Conservation (phyloP, 2,888 invertebrate genomes). For the Aromia moschata region DNA sequence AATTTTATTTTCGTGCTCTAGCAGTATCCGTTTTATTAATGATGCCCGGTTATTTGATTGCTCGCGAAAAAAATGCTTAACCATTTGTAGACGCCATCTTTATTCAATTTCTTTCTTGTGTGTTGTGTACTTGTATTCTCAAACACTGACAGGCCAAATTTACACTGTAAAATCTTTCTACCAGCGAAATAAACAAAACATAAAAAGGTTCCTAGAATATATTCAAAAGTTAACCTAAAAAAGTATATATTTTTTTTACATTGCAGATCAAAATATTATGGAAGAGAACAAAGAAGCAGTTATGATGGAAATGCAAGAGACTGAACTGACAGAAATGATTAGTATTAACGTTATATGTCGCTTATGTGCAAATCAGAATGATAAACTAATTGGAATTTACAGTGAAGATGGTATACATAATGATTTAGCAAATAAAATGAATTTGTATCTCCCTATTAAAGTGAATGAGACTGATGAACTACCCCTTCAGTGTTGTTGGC, state of each 20-base stretch:
- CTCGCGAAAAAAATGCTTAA: no score
- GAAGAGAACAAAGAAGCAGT: constrained; percentile 30
- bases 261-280: constrained; percentile 17
- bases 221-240: constrained; percentile 11
- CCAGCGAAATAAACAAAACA: constrained; percentile 16
- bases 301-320: constrained; percentile 31
- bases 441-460: constrained; percentile 71
- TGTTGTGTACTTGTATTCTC: constrained; percentile 18
- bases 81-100: constrained; percentile 18
- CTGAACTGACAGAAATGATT: constrained; percentile 39
- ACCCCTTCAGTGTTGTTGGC: constrained; percentile 71
- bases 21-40: no score
- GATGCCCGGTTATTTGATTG: no score
- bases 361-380: constrained; percentile 51
- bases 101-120: background rate
- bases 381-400: constrained; percentile 68
- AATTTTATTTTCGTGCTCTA: no score
- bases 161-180: constrained; percentile 23
- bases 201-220: background rate
- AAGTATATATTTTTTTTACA: background rate
- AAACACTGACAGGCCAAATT: constrained; percentile 4
- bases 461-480: constrained; percentile 66
- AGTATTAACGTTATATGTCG: constrained; percentile 47
- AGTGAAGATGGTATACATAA: constrained; percentile 70
- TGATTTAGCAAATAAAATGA: constrained; percentile 70